Percentiles rank a stretch among this genome's conserved stretches.
Conservation (phyloP, 2,888 invertebrate genomes). For the Tanypteryx hageni region DNA sequence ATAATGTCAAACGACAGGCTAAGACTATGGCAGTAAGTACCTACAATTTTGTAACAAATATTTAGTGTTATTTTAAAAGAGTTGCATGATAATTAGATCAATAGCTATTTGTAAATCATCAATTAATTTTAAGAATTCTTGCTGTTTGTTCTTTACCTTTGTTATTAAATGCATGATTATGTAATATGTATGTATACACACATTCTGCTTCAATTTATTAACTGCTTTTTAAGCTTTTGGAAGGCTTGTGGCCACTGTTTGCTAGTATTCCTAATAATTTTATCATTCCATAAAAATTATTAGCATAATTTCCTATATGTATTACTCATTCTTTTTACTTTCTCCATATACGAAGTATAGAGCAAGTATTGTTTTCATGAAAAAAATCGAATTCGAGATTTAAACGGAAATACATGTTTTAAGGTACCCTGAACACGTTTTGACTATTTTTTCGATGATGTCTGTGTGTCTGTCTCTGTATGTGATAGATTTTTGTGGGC, state of each 20-base stretch:
- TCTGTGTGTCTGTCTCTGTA: no score
- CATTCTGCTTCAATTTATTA: no score
- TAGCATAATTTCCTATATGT: no score
- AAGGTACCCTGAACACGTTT: no score
- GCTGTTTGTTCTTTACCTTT: not conserved
- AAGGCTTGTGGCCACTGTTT: not conserved
- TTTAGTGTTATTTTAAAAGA: not conserved
- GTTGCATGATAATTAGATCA: not conserved
- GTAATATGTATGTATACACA: not conserved
- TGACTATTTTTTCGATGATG: no score
- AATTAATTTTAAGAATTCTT: not conserved
- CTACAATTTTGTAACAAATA: not conserved
- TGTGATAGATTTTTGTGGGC: no score
- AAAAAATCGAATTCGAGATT: no score
- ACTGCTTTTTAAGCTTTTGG: not conserved
- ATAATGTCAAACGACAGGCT: constrained; percentile 53
- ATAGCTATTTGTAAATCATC: not conserved
- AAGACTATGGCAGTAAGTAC: constrained; percentile 60
- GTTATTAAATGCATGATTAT: constrained; percentile 3
- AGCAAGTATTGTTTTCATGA: no score
- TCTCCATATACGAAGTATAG: no score
- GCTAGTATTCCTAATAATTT: not conserved
- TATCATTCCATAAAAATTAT: not conserved
- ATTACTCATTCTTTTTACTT: no score
- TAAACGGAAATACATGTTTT: no score